Base-by-base conservation (phyloP, 2,888 invertebrate genomes). In the Congeria kusceri region DNA sequence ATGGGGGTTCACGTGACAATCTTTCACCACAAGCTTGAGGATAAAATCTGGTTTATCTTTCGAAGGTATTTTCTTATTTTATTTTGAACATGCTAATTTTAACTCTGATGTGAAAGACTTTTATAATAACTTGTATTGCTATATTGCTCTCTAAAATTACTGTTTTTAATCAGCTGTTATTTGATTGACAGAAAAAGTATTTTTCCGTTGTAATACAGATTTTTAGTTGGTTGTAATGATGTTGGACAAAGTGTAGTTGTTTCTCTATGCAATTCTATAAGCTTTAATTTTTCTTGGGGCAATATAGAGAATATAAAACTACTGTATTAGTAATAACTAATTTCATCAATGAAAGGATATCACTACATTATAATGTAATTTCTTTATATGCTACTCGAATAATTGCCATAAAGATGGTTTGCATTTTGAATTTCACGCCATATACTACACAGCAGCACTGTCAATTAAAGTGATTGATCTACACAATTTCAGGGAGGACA, bases 41-140 rank as follows among this genome's bases (percentile, higher is more conserved):
- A 88, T 58, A 81, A 83, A 57, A 78, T 88, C 15, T 75, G 83
- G 59, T 84, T 88, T 46, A 58, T 79, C 13, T 69, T 86, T 29
- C 65, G 59, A 49, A 87, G 79, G 88, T 88, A 68, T 18, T 63
- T 56, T 9, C 27, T n/a, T 4, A n/a, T n/a, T n/a, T n/a, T n/a
- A n/a, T n/a, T n/a, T n/a, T n/a, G 5, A 9, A 28, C 27, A 39
- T 1, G 39, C 1, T 39, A 39, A 25, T 27, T 7, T 13, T 62
- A 32, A 13, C 9, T 62, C 29, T 9, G 23, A 58, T 27, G 18
- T 58, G 23, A 25, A 59, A 28, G 13, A 59, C 3, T 3, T 3
- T 59, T 20, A 20, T 20, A 20, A 3, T 27, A 27, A 46, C 15
- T n/a, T n/a, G n/a, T n/a, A n/a, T n/a, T n/a, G n/a, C n/a, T n/a